Base-by-base conservation (phyloP, 2,797 vertebrate genomes). In the Eupleurogrammus muticus region DNA sequence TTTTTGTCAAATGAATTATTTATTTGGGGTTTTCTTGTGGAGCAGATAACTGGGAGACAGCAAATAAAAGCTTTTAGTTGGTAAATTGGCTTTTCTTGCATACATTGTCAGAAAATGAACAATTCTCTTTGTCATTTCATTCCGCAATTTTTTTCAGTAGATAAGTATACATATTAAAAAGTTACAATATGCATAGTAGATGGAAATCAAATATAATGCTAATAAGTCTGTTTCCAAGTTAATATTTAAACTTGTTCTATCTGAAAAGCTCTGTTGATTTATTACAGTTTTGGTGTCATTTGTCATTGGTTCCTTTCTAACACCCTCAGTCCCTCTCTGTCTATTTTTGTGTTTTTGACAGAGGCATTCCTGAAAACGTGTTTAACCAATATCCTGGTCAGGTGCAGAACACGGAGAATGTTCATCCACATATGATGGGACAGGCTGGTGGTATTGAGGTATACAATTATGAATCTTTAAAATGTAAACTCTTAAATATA, bases 361-460 rank as follows among this genome's bases (percentile, higher is more conserved):
- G 91, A 24, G 58, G 56, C 7, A 49, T 77, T 63, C 75, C 83
- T 66, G 85, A 86, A 69, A 82, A 80, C 54, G 14, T 70, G 0
- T 78, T 73, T 16, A 83, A 93, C 65, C 96, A 95, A 10, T 88
- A 92, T 70, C 61, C 88, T 14, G 81, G 70, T 32, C 92, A 92
- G 57, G 90, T 95, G 70, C 90, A 92, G 58, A 95, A 93, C 67
- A 89, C 94, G 88, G 96, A 97, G 78, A 93, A 90, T 23, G 93
- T 93, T 84, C 95, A 93, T 42, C 92, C 93, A 42, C 92, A 92
- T 44, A 91, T 95, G 92, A 90, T 95, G 91, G 92, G 93, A 70
- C 90, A 96, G 0, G 82, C 88, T 52, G 84, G 87, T 0, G 89
- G 89, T 28, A 90, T 93, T 53, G 95, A 98, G 96, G 97, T 98